These are phyloP conservation scores for Cydia splendana DNA, from an alignment of 1,140 invertebrate genomes.

Conservation along the genomic window DNA sequence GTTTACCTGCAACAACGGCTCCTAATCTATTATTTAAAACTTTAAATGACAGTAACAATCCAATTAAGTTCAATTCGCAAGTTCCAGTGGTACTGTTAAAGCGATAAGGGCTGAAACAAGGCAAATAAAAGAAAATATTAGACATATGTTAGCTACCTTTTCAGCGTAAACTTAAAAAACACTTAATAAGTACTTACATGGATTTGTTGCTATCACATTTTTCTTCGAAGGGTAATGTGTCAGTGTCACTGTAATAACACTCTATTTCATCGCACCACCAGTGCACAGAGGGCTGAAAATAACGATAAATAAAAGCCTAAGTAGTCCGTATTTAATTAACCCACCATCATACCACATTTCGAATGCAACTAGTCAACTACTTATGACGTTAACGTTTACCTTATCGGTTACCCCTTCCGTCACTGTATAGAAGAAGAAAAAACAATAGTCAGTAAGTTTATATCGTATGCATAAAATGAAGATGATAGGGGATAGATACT, in stretches of 20 bases:
- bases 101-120: slow-evolving; percentile 15
- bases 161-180: neutral
- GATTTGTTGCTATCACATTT: neutral
- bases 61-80: slow-evolving; percentile 15
- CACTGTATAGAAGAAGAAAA: neutral
- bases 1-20: neutral
- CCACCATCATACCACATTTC: neutral
- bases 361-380: neutral
- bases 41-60: slow-evolving; percentile 7
- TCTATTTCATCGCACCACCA: slow-evolving; percentile 13
- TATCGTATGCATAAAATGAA: no score
- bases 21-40: slow-evolving; percentile 5
- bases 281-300: slow-evolving; percentile 14
- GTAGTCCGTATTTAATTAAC: neutral
- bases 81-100: slow-evolving; percentile 18
- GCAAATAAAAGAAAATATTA: neutral
- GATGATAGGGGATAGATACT: no score
- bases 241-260: slow-evolving; percentile 6
- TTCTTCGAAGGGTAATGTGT: neutral
- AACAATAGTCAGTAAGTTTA: no score
- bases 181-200: neutral
- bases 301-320: neutral
- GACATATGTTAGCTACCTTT: neutral
- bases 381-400: neutral
- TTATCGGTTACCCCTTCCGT: neutral